These are phyloP conservation scores for Shinisaurus crocodilurus DNA, from an alignment of 2,113 vertebrate genomes.

Conservation along the genomic window DNA sequence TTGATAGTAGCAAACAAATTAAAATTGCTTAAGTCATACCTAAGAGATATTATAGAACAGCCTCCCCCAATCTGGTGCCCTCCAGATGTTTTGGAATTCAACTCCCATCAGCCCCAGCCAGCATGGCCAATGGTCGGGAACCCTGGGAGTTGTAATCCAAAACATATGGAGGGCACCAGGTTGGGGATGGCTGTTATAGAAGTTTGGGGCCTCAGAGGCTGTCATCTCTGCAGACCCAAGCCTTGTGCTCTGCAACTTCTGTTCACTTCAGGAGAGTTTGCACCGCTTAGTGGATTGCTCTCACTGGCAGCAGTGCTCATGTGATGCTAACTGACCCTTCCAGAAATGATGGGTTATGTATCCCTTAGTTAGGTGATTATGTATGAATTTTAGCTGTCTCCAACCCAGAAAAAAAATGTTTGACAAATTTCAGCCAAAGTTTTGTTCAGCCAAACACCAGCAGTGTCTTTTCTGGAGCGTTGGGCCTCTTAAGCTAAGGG, in stretches of 20 bases:
- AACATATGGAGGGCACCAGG: no score
- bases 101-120: no score
- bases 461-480: no score
- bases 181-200: neutral
- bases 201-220: neutral
- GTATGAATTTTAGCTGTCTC: neutral
- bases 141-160: no score
- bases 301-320: neutral
- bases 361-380: neutral
- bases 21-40: neutral
- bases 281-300: neutral
- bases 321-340: neutral
- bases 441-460: neutral
- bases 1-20: conserved; percentile 28
- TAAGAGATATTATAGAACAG: neutral
- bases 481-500: no score
- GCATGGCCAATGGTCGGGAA: no score
- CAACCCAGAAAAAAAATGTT: neutral
- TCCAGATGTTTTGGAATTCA: no score
- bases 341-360: neutral
- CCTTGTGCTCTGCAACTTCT: neutral
- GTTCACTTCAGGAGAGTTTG: neutral
- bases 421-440: neutral
- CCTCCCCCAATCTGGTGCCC: no score
- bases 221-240: neutral